phyloP scores from a whole-genome alignment of 2,797 vertebrate genomes.

The Enteromius afrohamiltoni region DNA sequence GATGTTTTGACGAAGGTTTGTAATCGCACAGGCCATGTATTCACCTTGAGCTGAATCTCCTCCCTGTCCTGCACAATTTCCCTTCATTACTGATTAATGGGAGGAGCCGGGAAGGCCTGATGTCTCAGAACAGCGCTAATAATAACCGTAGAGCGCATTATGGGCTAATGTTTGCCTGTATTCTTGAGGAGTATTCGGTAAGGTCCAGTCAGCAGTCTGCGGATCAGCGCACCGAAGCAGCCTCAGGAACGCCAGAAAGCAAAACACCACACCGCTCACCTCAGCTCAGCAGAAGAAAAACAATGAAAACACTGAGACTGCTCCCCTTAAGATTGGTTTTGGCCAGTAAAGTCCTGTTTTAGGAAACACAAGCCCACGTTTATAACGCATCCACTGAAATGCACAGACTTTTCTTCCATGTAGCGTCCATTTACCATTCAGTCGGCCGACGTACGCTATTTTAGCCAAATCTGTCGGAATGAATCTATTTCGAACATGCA shows the following conservation, averaged over 20 bases:
- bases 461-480: constrained; percentile 51
- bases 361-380: constrained; percentile 79
- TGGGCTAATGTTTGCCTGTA: constrained; percentile 11
- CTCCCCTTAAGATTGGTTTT: constrained; percentile 79
- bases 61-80: constrained; percentile 64
- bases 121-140: constrained; percentile 6
- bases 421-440: constrained; percentile 68
- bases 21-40: constrained; percentile 61
- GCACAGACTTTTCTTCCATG: constrained; percentile 70
- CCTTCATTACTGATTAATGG: constrained; percentile 21
- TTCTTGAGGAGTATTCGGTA: constrained; percentile 39
- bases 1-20: constrained; percentile 51
- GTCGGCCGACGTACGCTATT: constrained; percentile 50
- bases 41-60: constrained; percentile 47
- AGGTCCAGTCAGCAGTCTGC: constrained; percentile 61
- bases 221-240: constrained; percentile 63
- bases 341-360: constrained; percentile 71
- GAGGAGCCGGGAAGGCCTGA: constrained; percentile 46
- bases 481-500: constrained; percentile 57
- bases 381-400: constrained; percentile 74
- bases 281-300: constrained; percentile 78
- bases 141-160: background rate
- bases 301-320: constrained; percentile 81
- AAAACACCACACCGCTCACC: constrained; percentile 72
- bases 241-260: constrained; percentile 63